Evolutionary conservation across 1,140 invertebrate genomes (phyloP), one percentile per base, ranked within the genome.

Genomic region (Bombus confusus): DNA sequence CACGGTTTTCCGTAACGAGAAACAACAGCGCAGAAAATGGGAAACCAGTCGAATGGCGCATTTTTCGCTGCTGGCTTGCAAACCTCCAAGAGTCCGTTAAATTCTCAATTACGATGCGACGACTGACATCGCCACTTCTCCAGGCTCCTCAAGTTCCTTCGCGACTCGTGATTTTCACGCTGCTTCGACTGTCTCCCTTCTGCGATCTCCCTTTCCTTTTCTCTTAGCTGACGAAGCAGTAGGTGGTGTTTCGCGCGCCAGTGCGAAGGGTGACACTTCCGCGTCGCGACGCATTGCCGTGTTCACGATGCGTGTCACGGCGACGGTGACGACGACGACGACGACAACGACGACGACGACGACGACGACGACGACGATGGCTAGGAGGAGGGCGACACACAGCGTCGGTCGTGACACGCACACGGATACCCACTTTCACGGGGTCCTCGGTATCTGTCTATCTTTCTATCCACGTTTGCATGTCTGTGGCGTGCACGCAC

Each of bases 221-320:
- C 80, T n/a, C 18, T 71, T 71, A 13, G 1, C 18, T n/a, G 57
- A n/a, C 34, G 12, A 52, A 79, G 28, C 15, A 72, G 43, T 47
- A 71, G 47, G 31, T 71, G 64, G 59, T 57, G 71, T 74, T 78
- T 69, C 39, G 73, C 83, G 57, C 74, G 83, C 86, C 90, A 91
- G 92, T 91, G 92, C 92, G 91, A 93, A 93, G 90, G 87, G 90
- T 89, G 93, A 93, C 91, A 92, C 93, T 94, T 93, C 87, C 91
- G 90, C 91, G 64, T 92, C 90, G 91, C 93, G 87, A 90, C 89
- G 91, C 90, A 91, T 90, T 88, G 75, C 90, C 90, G 80, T 91
- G 90, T 81, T 93, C 87, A 89, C 87, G 87, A 91, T 79, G 92
- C 91, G 88, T 85, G 90, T 91, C 78, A 85, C 77, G 79, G 34